Evolutionary conservation across 2,113 vertebrate genomes (phyloP), one percentile per base, ranked within the genome.

Genomic region (Ardeotis arabs): DNA sequence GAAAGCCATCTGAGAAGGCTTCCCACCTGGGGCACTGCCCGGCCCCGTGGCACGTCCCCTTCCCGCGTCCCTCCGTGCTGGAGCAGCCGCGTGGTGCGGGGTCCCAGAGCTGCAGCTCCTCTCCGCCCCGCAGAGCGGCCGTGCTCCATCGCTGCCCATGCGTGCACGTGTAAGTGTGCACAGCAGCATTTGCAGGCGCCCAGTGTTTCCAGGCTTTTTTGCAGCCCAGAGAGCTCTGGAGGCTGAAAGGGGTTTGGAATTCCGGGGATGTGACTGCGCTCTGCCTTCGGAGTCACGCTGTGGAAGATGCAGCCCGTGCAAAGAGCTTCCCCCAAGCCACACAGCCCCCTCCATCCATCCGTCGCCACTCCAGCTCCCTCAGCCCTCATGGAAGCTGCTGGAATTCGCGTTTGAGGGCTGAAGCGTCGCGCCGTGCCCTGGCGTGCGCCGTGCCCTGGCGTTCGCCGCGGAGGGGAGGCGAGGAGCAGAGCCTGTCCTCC

Each of bases 1-100:
- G 44, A 49, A 91, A 68, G 5, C 18, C 41, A 13, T 1, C 27
- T 23, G 59, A 56, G 37, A 50, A 83, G 41, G 21, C 44, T 9
- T 64, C 35, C 33, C 16, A 5, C 3, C 20, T 6, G 8, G n/a
- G 63, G 17, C 50, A 10, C 50, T 19, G 35, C 62, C 63, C 11
- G 33, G 5, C 23, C 53, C 2, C 4, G 8, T 2, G 24, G 35
- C 39, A 63, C 5, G 3, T 35, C n/a, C 37, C 50, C 24, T 29
- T 53, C 76, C n/a, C 21, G 2, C 0, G 0, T 41, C 23, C 23
- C 68, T 41, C 60, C 4, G 4, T 2, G 27, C 19, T 12, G 20
- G 33, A 70, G 50, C n/a, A 33, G 74, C 24, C 5, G 1, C 19
- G 0, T 4, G 21, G 31, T 9, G 2, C 3, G 7, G 35, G 6